These are phyloP conservation scores for Xiphydria camelus DNA, from an alignment of 2,888 invertebrate genomes.

Conservation along the genomic window DNA sequence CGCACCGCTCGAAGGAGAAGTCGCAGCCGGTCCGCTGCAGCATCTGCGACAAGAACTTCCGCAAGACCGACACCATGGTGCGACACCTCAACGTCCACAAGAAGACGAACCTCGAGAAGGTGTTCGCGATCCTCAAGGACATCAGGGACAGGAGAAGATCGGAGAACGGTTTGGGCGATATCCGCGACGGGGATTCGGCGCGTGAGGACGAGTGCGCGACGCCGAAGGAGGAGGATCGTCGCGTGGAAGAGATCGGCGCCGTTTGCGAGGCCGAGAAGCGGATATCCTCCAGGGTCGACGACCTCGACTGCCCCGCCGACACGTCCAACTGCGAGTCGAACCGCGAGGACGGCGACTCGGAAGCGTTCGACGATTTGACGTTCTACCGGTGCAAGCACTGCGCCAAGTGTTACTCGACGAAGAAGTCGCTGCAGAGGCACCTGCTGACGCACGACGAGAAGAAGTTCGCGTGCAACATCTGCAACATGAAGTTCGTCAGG, in stretches of 20 bases:
- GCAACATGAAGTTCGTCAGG: slow-evolving; percentile 40
- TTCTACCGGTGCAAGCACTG: slow-evolving; percentile 30
- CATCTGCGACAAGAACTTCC: slow-evolving; percentile 45
- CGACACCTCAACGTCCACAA: slow-evolving; percentile 47
- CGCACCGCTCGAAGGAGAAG: slow-evolving; percentile 31
- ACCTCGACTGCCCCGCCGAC: slow-evolving; percentile 5
- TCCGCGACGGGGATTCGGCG: no score
- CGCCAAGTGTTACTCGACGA: slow-evolving; percentile 22
- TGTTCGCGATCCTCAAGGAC: slow-evolving; percentile 42
- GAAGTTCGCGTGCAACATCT: slow-evolving; percentile 35
- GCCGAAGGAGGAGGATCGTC: background rate
- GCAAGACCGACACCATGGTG: slow-evolving; percentile 45
- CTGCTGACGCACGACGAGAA: slow-evolving; percentile 29
- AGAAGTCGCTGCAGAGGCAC: slow-evolving; percentile 32
- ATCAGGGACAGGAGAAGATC: slow-evolving; percentile 39
- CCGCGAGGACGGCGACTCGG: slow-evolving; percentile 11
- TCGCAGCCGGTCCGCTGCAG: slow-evolving; percentile 33
- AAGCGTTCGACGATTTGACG: slow-evolving; percentile 11
- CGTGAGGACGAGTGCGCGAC: no score
- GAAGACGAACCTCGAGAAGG: slow-evolving; percentile 42
- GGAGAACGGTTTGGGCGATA: slow-evolving; percentile 22
- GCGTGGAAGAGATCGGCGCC: slow-evolving; percentile 5
- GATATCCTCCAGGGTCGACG: slow-evolving; percentile 1
- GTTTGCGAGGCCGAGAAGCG: slow-evolving; percentile 8
- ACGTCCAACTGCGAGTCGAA: slow-evolving; percentile 17